Evolutionary conservation across 2,797 vertebrate genomes (phyloP), one percentile per base, ranked within the genome.

Genomic region (Tolypeutes matacus): DNA sequence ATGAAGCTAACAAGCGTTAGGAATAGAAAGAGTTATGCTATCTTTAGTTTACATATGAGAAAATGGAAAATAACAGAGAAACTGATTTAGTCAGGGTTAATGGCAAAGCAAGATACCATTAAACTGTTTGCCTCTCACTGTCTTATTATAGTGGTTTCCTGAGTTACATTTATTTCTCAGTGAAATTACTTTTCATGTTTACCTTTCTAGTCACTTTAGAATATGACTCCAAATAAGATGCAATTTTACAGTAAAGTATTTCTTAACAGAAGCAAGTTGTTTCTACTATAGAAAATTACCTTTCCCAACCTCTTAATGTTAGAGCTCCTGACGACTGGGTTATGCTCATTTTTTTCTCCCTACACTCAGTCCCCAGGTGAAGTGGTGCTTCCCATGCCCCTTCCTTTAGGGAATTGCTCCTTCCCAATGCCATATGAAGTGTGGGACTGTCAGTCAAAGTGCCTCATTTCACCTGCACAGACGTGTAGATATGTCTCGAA

Each of bases 121-220:
- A 76, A n/a, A 60, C 34, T 27, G 42, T 6, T 62, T 72, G 49
- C 21, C 13, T 95, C 17, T 90, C 42, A 18, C 20, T 70, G 18
- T 42, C 31, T 25, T 31, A 9, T 60, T 62, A 73, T 7, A 78
- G 51, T 39, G 46, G 64, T 72, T 85, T 93, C 34, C 51, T 93
- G 36, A 84, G 65, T 80, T 86, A 69, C 49, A 70, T 70, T 90
- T 89, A 39, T 76, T 78, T 89, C 9, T 34, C 60, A 69, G 58
- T 56, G 83, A 94, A 86, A 89, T 89, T 76, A 18, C 46, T 84
- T 73, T 94, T 86, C 25, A 60, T 69, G 83, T 76, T 81, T 56
- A 69, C 73, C 76, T 49, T 72, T 46, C 18, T 80, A 29, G 39
- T 60, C 23, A 84, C 73, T 81, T 76, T 62, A 56, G 34, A 92